Base-by-base conservation (phyloP, 92 coral and sea anemone species). In the Parazoanthus atlanticus region DNA sequence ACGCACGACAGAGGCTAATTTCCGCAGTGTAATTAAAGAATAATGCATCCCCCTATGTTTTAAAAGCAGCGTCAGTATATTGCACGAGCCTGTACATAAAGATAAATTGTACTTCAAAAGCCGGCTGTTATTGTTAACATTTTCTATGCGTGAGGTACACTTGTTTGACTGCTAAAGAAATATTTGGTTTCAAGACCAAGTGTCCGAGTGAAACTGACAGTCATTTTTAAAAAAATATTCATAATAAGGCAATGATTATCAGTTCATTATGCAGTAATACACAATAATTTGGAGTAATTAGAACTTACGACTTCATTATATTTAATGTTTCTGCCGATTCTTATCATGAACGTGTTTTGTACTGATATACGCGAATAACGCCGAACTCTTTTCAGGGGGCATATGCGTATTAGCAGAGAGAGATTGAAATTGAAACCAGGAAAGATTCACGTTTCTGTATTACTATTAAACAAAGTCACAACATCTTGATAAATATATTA, bases 111-210 rank as follows among this genome's bases (percentile, higher is more conserved):
- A 54, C 84, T 30, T 56, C 25, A 80, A 56, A 30, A 61, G 28
- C 8, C 6, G 16, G 78, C 40, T 40, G 5, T 28, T 72, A 11
- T 10, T 17, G 79, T 36, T 75, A 75, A 13, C 82, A 29, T 15
- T 47, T 43, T 78, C 82, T 78, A 7, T 46, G 65, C 43, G 54
- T 78, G 82, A 41, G 82, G 82, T 46, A 8, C 30, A 29, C 67
- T 7, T 19, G 2, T 49, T 1, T 49, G 17, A 13, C 15, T 1
- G 58, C 58, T 12, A 52, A 16, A 52, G 19, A 52, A 52, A 52
- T 52, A 52, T 52, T 52, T 52, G 58, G 58, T 52, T 12, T 52
- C 19, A 52, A 52, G 19, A 12, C 58, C 58, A 52, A 52, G 58
- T 52, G 21, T 52, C 58, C 58, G 58, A 16, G 21, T 52, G 19